Evolutionary conservation across 2,113 vertebrate genomes (phyloP).

Genomic region (Illadopsis cleaveri): DNA sequence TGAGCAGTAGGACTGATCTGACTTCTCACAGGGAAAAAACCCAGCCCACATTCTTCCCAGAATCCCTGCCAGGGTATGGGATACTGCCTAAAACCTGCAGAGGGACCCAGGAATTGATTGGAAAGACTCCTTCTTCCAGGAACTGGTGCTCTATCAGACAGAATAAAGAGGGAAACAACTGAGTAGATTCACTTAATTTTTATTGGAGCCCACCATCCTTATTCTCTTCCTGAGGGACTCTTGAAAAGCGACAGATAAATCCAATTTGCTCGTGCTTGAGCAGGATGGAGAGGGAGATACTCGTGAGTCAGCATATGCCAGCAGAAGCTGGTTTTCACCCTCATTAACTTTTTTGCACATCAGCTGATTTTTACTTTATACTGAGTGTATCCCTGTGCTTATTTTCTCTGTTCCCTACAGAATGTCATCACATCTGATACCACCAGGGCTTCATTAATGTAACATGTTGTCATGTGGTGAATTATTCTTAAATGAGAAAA

Average conservation of each 20-base stretch:
- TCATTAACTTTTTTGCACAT: constrained; percentile 51
- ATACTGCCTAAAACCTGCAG: not conserved
- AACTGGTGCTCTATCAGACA: not conserved
- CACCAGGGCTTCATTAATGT: constrained; percentile 58
- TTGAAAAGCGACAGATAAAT: constrained; percentile 10
- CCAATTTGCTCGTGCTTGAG: constrained; percentile 10
- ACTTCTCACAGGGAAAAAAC: not conserved
- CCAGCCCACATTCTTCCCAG: not conserved
- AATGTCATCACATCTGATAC: not conserved
- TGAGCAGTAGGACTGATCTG: not conserved
- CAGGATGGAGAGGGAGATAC: constrained; percentile 24
- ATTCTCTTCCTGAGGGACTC: not conserved
- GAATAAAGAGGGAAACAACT: not conserved
- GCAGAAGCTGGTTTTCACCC: constrained; percentile 47
- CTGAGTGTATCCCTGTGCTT: not conserved
- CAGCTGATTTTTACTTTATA: constrained; percentile 24
- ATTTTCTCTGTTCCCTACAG: constrained; percentile 16
- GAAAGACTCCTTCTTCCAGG: not conserved
- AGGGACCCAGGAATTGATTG: not conserved
- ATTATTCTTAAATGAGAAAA: constrained; percentile 28
- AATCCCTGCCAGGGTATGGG: not conserved
- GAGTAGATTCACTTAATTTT: not conserved
- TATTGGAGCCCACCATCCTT: not conserved
- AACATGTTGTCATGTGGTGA: constrained; percentile 23
- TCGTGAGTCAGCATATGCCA: constrained; percentile 41